Conservation (phyloP, 2,797 vertebrate species). For the Phalanger gymnotis region DNA sequence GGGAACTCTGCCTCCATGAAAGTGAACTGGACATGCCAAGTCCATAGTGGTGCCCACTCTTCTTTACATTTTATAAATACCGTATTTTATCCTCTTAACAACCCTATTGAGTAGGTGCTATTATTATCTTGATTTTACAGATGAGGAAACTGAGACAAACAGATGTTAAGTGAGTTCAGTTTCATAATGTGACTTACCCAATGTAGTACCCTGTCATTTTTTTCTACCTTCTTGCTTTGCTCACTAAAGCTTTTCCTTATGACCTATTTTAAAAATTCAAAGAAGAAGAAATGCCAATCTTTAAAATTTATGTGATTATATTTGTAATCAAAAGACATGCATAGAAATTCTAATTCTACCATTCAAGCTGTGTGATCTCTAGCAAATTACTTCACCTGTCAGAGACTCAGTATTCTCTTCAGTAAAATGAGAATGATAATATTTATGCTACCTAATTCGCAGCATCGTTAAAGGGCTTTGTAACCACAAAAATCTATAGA, state of each 20-base stretch:
- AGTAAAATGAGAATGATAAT: not conserved
- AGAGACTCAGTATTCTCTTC: not conserved
- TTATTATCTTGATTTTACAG: no score
- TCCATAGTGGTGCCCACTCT: not conserved
- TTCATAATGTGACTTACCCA: not conserved
- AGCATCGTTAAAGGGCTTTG: not conserved
- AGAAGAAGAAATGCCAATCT: not conserved
- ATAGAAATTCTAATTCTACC: not conserved
- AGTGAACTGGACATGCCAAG: not conserved
- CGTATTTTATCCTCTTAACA: no score
- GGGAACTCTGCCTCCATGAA: not conserved
- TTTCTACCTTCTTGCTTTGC: not conserved
- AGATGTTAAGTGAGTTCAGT: no score
- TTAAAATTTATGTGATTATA: not conserved
- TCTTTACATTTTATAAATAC: no score
- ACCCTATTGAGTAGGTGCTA: no score
- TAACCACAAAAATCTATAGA: not conserved
- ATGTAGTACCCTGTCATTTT: not conserved
- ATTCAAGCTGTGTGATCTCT: not conserved
- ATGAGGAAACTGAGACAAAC: no score
- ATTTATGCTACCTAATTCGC: not conserved
- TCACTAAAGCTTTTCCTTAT: not conserved
- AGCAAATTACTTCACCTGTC: not conserved
- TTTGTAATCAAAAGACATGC: not conserved
- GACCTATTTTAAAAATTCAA: not conserved